Evolutionary conservation across 2,797 vertebrate species (phyloP).

Genomic region (Trematomus bernacchii): DNA sequence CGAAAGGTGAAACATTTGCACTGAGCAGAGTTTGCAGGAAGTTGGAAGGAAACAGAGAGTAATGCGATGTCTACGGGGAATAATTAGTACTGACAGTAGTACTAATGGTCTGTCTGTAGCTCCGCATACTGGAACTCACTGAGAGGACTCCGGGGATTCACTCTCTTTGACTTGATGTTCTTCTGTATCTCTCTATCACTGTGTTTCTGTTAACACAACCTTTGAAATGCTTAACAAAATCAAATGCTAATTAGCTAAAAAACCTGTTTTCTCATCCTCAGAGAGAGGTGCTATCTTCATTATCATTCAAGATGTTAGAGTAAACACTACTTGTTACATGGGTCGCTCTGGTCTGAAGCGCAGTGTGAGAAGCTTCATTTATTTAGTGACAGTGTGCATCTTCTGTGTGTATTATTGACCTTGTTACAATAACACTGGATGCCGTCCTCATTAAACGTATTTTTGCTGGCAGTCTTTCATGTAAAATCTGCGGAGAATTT

Average conservation of each 20-base stretch:
- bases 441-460: neutral
- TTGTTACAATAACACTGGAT: neutral
- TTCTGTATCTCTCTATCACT: slow-evolving; percentile 18
- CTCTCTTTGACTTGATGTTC: slow-evolving; percentile 7
- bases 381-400: neutral
- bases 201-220: slow-evolving; percentile 12
- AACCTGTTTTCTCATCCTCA: slow-evolving; percentile 19
- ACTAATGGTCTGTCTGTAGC: slow-evolving; percentile 72
- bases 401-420: neutral
- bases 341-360: neutral
- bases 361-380: neutral
- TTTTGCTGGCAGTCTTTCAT: neutral
- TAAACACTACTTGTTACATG: neutral
- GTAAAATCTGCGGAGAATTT: slow-evolving; percentile 3
- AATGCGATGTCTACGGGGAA: slow-evolving; percentile 56
- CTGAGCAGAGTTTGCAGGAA: slow-evolving; percentile 37
- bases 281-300: slow-evolving; percentile 28
- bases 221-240: slow-evolving; percentile 18
- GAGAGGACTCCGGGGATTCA: slow-evolving; percentile 53
- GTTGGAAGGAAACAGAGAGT: slow-evolving; percentile 8
- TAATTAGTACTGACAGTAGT: slow-evolving; percentile 73
- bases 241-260: slow-evolving; percentile 25
- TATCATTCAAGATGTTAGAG: slow-evolving; percentile 1
- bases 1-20: slow-evolving; percentile 33
- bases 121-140: slow-evolving; percentile 58